Evolutionary conservation across 2,888 invertebrate species (phyloP), one percentile per base, ranked within the genome.

Genomic region (Drosophila picticornis): DNA sequence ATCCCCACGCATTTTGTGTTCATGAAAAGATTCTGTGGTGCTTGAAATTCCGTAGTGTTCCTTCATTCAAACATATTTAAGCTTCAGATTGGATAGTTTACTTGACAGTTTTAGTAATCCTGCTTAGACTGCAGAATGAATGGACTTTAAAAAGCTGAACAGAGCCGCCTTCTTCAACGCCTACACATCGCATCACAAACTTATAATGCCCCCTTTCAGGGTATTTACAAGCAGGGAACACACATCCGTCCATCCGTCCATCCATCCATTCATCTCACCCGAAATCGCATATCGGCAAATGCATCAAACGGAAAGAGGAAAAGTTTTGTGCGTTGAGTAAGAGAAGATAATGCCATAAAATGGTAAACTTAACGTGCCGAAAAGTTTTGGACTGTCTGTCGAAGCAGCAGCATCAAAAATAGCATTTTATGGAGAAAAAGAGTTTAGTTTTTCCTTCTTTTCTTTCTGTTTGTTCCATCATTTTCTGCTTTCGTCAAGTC

Each of bases 321-420:
- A 64, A 71, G 29, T 34, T 58, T 52, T 48, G 66, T 52, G 9
- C 25, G 22, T 53, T 16, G 32, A 5, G 22, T n/a, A 9, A 11
- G 34, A 16, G n/a, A 13, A 55, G 62, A 38, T 70, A 53, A 59
- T 68, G 70, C 52, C 72, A 86, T 83, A 81, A 84, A 88, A 86
- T 77, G 63, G 52, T 32, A 57, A 75, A 65, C 38, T 60, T 48
- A 36, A 70, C 65, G 31, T 65, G 55, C 32, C 46, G 34, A 43
- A 58, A 46, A 38, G 9, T 27, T 56, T 75, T 75, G 50, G 2
- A 7, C 27, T 53, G 38, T 53, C 25, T 59, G 25, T 25, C n/a
- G 50, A 5, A 13, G 38, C 31, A 34, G 52, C 9, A 5, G 27
- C 25, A 50, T 9, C 36, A 34, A 36, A 29, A 29, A 29, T 19